These are phyloP conservation scores for Polia nebulosa DNA, from an alignment of 2,888 invertebrate species.

Conservation along the genomic window DNA sequence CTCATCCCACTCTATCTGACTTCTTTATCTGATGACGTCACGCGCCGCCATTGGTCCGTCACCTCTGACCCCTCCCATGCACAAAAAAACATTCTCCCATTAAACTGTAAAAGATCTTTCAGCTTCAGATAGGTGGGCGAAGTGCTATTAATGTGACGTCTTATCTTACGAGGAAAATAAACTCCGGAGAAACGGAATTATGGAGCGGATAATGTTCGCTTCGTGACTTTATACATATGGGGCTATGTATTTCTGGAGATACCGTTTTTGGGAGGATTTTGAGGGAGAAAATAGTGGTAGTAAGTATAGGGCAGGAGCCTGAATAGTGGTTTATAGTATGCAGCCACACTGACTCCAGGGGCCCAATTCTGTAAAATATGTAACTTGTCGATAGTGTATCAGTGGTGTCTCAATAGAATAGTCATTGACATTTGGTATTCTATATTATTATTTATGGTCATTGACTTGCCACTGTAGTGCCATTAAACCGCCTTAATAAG, in stretches of 20 bases:
- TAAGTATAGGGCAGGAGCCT: too few species aligned
- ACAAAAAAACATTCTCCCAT: conserved; percentile 88
- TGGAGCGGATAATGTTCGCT: conserved; percentile 47
- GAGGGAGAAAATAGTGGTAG: neutral
- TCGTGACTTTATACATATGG: conserved; percentile 58
- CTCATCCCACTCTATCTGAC: conserved; percentile 78
- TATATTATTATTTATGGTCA: too few species aligned
- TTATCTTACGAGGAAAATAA: conserved; percentile 76
- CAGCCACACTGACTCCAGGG: too few species aligned
- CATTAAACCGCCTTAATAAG: too few species aligned
- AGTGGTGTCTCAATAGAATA: too few species aligned
- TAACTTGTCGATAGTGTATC: too few species aligned
- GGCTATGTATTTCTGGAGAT: conserved; percentile 45
- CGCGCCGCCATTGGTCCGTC: conserved; percentile 83
- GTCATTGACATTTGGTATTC: too few species aligned
- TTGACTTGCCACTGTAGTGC: too few species aligned
- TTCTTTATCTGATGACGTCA: conserved; percentile 74
- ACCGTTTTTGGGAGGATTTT: conserved; percentile 19
- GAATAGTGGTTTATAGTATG: too few species aligned
- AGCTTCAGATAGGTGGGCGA: conserved; percentile 80
- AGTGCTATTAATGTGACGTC: conserved; percentile 72
- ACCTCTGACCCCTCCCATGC: conserved; percentile 90
- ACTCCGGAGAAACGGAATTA: conserved; percentile 45
- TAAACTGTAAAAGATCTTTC: conserved; percentile 87
- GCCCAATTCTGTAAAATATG: too few species aligned